Evolutionary conservation across 2,888 invertebrate genomes (phyloP).

Genomic region (Doris montereyensis): DNA sequence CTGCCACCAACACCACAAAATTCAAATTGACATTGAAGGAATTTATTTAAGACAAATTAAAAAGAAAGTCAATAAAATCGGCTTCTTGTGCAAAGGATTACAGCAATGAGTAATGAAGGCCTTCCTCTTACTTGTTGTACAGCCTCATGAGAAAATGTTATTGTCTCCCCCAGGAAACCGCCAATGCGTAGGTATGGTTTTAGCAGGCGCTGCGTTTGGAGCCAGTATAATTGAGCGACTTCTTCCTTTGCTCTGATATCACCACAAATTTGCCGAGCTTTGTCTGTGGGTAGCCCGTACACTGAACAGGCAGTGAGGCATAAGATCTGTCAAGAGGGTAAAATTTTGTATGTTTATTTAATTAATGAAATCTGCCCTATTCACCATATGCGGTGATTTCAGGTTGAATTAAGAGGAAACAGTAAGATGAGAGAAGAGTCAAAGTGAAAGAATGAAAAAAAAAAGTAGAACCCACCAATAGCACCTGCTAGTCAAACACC

Average conservation of each 20-base stretch:
- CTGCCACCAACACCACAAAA: too few species aligned
- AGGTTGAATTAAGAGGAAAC: too few species aligned
- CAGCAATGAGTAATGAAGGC: too few species aligned
- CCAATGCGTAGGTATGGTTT: constrained; percentile 54
- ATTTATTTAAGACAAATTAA: too few species aligned
- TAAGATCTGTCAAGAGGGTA: constrained; percentile 46
- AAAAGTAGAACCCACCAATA: too few species aligned
- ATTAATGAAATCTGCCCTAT: not conserved
- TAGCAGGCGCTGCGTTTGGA: constrained; percentile 54
- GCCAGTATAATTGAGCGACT: constrained; percentile 57
- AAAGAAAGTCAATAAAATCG: too few species aligned
- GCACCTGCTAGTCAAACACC: too few species aligned
- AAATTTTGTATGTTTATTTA: not conserved
- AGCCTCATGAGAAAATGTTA: constrained; percentile 55
- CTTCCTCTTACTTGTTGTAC: constrained; percentile 55
- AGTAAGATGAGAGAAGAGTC: too few species aligned
- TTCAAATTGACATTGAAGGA: too few species aligned
- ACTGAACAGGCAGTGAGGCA: constrained; percentile 53
- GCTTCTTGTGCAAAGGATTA: too few species aligned
- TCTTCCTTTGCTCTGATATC: constrained; percentile 50
- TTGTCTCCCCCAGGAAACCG: constrained; percentile 46
- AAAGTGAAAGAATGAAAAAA: too few species aligned
- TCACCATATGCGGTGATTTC: not conserved
- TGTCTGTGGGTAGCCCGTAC: constrained; percentile 53
- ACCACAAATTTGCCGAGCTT: constrained; percentile 58